Conservation (phyloP, 2,888 invertebrate genomes). For the Brachyptera risi region DNA sequence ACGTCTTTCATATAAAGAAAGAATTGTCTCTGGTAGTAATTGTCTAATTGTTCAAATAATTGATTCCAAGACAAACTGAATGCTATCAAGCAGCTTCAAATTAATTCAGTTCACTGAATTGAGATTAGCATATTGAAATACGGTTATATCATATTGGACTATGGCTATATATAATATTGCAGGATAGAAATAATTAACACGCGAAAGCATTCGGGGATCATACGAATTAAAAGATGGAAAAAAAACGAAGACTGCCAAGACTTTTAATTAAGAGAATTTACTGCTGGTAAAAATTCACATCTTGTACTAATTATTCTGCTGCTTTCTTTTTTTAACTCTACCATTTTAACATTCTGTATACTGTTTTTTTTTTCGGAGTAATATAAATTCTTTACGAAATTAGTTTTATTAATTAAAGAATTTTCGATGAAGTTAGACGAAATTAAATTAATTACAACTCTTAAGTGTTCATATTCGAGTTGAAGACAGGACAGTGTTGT, state of each 20-base stretch:
- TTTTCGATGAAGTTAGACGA: no score
- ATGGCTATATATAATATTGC: not conserved
- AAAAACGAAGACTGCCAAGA: slow-evolving; percentile 25
- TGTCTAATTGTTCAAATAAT: slow-evolving; percentile 19
- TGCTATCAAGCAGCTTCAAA: slow-evolving; percentile 9
- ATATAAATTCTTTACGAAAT: slow-evolving; percentile 8
- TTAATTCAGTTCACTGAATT: not conserved
- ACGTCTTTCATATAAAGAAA: not conserved
- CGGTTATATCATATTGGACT: no score
- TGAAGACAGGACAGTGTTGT: no score
- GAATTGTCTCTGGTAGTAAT: not conserved
- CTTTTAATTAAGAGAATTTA: slow-evolving; percentile 32
- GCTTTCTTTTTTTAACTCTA: not conserved
- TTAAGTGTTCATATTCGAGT: no score
- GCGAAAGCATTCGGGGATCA: not conserved
- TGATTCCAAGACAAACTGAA: slow-evolving; percentile 2
- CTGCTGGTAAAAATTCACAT: slow-evolving; percentile 26
- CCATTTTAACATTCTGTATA: not conserved
- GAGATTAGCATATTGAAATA: slow-evolving; percentile 17
- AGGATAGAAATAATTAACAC: not conserved
- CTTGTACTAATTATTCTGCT: not conserved
- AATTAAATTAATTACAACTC: no score
- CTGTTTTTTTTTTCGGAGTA: not conserved
- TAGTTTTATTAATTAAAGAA: not conserved
- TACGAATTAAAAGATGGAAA: not conserved